A percentile compares a stretch with the other conserved stretches of the same genome.
phyloP scores from a whole-genome alignment of 2,113 vertebrate genomes.

The Gymnocephalus cernua region DNA sequence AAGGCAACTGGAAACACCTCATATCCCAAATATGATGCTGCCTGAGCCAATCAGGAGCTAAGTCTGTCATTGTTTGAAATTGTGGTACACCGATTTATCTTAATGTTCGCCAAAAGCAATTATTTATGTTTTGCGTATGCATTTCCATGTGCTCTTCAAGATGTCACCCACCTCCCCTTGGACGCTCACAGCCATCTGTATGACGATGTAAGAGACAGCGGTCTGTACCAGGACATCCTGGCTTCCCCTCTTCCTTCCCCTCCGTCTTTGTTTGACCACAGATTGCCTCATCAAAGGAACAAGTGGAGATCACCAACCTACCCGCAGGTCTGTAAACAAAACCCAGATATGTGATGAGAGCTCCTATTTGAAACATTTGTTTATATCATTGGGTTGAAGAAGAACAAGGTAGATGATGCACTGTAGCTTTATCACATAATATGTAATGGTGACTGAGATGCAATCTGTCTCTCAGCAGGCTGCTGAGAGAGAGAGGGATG shows the following conservation, averaged over 20 bases:
- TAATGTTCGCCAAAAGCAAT: background rate
- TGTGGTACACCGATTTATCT: background rate
- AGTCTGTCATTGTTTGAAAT: background rate
- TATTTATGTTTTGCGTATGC: background rate
- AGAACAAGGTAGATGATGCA: background rate
- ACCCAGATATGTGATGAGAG: background rate
- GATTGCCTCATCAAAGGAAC: conserved; percentile 30
- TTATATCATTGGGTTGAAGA: background rate
- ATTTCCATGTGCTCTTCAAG: conserved; percentile 43
- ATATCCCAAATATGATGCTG: background rate
- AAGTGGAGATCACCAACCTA: conserved; percentile 39
- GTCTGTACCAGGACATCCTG: conserved; percentile 62
- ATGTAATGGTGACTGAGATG: background rate
- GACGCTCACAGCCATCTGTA: conserved; percentile 71
- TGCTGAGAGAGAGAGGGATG: conserved; percentile 57
- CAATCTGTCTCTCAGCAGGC: conserved; percentile 63
- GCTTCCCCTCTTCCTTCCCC: conserved; percentile 37
- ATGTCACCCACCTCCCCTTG: conserved; percentile 24
- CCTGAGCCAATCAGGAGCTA: background rate
- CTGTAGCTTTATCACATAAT: background rate
- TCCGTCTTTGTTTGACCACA: conserved; percentile 33
- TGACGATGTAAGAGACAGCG: conserved; percentile 70
- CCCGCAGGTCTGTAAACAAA: conserved; percentile 68
- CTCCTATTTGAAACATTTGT: conserved; percentile 1
- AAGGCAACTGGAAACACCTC: conserved; percentile 32